Percentiles rank a stretch among this genome's conserved stretches.
Conservation (phyloP, 2,113 vertebrate species). For the Fulmarus glacialis region DNA sequence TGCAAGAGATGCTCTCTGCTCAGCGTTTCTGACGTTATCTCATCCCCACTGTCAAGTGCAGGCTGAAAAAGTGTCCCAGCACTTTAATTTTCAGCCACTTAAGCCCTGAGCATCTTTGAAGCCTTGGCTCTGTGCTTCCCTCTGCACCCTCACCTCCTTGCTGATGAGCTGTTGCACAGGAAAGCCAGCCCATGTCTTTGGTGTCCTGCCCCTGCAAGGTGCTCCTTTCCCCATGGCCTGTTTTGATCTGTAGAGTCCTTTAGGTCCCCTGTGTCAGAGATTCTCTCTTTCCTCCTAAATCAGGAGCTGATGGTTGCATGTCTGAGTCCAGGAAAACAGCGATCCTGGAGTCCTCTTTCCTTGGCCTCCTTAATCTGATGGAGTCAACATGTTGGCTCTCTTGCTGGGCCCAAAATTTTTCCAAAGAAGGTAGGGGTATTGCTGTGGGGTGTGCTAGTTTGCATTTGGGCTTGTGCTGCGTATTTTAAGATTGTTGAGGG, state of each 20-base stretch:
- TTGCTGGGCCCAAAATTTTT: background rate
- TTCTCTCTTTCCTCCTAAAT: background rate
- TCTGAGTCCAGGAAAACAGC: background rate
- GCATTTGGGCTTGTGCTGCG: background rate
- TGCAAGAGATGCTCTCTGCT: background rate
- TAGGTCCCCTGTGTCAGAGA: background rate
- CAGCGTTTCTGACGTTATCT: background rate
- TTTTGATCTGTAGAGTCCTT: background rate
- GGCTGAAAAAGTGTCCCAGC: background rate
- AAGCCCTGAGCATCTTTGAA: background rate
- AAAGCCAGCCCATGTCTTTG: background rate
- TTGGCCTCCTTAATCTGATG: background rate
- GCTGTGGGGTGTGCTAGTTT: background rate
- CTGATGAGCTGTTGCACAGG: background rate
- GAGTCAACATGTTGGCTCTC: background rate
- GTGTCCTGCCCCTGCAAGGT: background rate
- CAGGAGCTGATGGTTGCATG: background rate
- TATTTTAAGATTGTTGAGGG: background rate
- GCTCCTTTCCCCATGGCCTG: background rate
- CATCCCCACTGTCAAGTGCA: background rate
- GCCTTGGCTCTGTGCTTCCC: background rate
- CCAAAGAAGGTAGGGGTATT: background rate
- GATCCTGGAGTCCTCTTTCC: background rate
- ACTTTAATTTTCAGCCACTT: slow-evolving; percentile 6
- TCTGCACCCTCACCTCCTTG: accelerated